Evolutionary conservation across 64 coral and sea anemone species (phyloP).

Genomic region (Pocillopora verrucosa): DNA sequence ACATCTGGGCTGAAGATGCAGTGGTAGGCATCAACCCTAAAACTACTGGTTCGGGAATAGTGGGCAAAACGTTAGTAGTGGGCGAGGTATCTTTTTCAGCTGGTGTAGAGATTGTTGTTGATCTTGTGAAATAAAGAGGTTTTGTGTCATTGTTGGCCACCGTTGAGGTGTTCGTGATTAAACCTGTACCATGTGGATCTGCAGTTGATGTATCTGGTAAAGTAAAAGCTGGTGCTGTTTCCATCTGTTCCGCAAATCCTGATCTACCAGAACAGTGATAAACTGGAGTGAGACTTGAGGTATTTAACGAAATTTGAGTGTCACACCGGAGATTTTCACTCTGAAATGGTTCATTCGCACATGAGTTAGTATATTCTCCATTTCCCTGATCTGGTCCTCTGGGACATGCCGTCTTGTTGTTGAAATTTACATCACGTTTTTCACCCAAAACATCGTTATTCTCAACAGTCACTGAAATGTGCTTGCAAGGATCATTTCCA

Average conservation of each 20-base stretch:
- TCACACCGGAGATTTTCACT: not conserved
- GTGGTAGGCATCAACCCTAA: not conserved
- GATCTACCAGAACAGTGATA: not conserved
- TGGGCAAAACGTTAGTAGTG: not conserved
- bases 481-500: not conserved
- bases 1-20: not conserved
- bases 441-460: not conserved
- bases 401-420: not conserved
- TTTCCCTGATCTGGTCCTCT: not conserved
- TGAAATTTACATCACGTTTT: not conserved
- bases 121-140: not conserved
- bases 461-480: not conserved
- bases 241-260: not conserved
- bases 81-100: not conserved
- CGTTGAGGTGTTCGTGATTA: not conserved
- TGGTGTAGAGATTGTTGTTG: not conserved
- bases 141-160: not conserved
- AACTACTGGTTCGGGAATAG: no score
- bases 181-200: not conserved
- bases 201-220: not conserved
- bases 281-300: not conserved
- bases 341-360: not conserved
- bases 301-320: not conserved
- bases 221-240: not conserved
- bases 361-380: not conserved